phyloP scores from a whole-genome alignment of 2,113 vertebrate genomes.

The Nycticryphes semicollaris region DNA sequence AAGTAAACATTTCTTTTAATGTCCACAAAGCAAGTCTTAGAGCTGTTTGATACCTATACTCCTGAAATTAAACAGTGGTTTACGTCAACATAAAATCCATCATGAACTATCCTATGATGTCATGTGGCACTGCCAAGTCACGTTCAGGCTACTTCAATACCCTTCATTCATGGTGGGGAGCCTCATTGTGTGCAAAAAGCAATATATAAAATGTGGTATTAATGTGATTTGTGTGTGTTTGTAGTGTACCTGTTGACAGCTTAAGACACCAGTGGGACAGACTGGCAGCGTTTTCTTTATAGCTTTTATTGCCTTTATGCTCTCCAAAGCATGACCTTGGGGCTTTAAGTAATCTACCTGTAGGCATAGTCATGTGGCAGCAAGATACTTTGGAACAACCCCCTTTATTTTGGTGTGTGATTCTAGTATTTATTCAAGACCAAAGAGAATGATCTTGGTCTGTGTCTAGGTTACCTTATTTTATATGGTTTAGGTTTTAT shows the following conservation, averaged over 20 bases:
- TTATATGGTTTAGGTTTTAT: background rate
- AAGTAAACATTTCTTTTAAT: conserved; percentile 74
- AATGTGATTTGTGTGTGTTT: conserved; percentile 65
- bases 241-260: conserved; percentile 40
- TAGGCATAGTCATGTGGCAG: background rate
- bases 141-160: conserved; percentile 49
- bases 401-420: background rate
- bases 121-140: conserved; percentile 49
- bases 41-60: conserved; percentile 58
- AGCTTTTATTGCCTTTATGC: background rate
- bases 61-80: conserved; percentile 65
- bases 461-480: background rate
- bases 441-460: background rate
- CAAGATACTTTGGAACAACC: background rate
- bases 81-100: conserved; percentile 65
- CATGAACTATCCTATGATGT: conserved; percentile 70
- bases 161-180: conserved; percentile 67
- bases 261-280: conserved; percentile 33
- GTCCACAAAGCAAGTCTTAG: conserved; percentile 53
- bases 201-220: conserved; percentile 51
- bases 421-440: background rate
- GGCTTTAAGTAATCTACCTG: background rate
- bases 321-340: background rate
- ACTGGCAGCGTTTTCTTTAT: background rate
- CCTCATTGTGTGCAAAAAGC: conserved; percentile 32